These are phyloP conservation scores for Pycnomerus fuliginosus DNA, from an alignment of 2,888 invertebrate genomes.

Conservation along the genomic window DNA sequence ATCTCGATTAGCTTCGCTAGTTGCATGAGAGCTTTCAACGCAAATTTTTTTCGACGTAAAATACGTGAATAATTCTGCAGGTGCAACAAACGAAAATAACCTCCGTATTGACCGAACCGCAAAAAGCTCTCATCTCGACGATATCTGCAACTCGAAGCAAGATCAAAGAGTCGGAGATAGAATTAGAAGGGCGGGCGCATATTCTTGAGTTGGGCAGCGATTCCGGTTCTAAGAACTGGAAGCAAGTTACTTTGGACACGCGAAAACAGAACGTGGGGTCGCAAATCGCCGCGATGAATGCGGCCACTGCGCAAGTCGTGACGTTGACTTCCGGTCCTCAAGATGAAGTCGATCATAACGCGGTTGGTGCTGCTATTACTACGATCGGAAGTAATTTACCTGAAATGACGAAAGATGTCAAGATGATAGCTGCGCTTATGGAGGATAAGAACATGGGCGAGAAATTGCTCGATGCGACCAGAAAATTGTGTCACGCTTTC, in stretches of 20 bases:
- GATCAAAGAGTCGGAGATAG: conserved; percentile 82
- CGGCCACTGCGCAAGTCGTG: conserved; percentile 87
- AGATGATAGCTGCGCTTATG: conserved; percentile 93
- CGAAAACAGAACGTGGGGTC: conserved; percentile 95
- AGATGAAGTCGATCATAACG: conserved; percentile 92
- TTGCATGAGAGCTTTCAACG: neutral
- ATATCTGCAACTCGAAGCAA: conserved; percentile 88
- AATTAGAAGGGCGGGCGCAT: conserved; percentile 57
- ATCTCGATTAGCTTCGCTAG: too few relatives aligned
- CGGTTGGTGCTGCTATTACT: conserved; percentile 95
- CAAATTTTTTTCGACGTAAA: neutral
- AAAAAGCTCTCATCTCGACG: conserved; percentile 87
- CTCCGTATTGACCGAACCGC: conserved; percentile 84
- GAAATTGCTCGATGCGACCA: conserved; percentile 85
- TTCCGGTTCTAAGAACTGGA: conserved; percentile 88
- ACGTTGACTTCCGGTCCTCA: conserved; percentile 61
- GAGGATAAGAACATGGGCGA: conserved; percentile 83
- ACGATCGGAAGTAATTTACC: conserved; percentile 96
- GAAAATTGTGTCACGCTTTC: conserved; percentile 89
- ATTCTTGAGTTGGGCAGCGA: conserved; percentile 79
- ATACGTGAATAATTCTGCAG: conserved; percentile 46
- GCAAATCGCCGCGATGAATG: conserved; percentile 98
- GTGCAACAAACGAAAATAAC: conserved; percentile 84
- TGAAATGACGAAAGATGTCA: conserved; percentile 92
- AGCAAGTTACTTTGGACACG: conserved; percentile 89